Evolutionary conservation across 2,797 vertebrate genomes (phyloP).

Genomic region (Alectoris magna): DNA sequence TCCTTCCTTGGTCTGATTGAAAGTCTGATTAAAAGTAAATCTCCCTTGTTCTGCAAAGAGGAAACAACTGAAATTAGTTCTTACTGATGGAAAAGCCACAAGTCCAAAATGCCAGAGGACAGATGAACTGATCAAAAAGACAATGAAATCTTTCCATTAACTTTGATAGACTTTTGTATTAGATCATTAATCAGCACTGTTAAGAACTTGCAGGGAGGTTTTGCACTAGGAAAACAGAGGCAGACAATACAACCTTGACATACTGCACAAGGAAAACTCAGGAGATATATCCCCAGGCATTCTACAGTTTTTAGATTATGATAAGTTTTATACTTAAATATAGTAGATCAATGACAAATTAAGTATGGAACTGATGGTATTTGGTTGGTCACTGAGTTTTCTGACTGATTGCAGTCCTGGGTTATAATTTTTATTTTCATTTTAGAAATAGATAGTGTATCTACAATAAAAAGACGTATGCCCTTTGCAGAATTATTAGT

Average conservation of each 20-base stretch:
- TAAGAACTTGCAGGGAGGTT: background rate
- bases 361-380: background rate
- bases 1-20: background rate
- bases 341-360: background rate
- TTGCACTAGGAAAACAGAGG: background rate
- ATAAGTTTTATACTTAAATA: background rate
- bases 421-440: background rate
- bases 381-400: background rate
- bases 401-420: background rate
- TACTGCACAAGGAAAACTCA: background rate
- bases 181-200: background rate
- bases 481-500: background rate
- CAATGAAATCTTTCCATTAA: background rate
- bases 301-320: background rate
- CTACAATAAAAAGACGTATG: background rate
- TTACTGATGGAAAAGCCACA: background rate
- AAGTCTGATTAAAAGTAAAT: slow-evolving; percentile 6
- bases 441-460: background rate
- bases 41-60: background rate
- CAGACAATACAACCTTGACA: background rate
- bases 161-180: background rate
- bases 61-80: background rate
- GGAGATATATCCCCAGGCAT: background rate
- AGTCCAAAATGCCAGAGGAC: background rate
- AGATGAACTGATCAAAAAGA: slow-evolving; percentile 5